Conservation (phyloP, 2,888 invertebrate genomes). For the Eueremaeus valkanovi region DNA sequence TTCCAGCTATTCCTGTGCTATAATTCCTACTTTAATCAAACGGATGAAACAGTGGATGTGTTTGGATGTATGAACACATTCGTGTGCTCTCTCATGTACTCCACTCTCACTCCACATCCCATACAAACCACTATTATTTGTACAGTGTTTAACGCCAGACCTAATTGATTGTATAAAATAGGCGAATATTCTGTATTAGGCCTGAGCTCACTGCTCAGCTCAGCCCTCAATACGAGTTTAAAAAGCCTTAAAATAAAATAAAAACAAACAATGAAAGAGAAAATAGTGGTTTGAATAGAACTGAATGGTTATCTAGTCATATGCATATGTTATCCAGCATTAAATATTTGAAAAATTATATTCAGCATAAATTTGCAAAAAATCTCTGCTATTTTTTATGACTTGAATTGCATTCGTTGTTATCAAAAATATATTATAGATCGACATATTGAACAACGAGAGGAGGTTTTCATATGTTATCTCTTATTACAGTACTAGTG, state of each 20-base stretch:
- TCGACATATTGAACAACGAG: neutral
- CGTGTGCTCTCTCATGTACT: neutral
- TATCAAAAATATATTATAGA: neutral
- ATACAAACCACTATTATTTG: neutral
- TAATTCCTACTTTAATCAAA: slow-evolving; percentile 13
- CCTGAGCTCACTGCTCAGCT: too few relatives aligned
- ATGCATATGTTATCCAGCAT: too few relatives aligned
- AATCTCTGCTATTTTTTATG: neutral
- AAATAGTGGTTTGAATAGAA: too few relatives aligned
- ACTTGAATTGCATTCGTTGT: neutral
- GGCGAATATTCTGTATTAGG: too few relatives aligned
- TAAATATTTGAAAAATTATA: too few relatives aligned
- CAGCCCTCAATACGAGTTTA: too few relatives aligned
- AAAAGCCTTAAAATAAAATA: too few relatives aligned
- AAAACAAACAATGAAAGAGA: too few relatives aligned
- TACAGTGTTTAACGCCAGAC: too few relatives aligned
- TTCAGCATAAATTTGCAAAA: neutral
- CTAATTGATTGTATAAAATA: too few relatives aligned
- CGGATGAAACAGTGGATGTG: slow-evolving; percentile 14
- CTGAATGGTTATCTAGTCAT: too few relatives aligned
- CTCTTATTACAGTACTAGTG: slow-evolving; percentile 8
- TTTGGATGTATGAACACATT: neutral
- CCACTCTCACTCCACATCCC: neutral
- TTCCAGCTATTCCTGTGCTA: neutral
- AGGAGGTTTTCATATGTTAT: slow-evolving; percentile 6